These are phyloP conservation scores for Hypanus sabinus DNA, from an alignment of 2,113 vertebrate genomes.

Conservation along the genomic window DNA sequence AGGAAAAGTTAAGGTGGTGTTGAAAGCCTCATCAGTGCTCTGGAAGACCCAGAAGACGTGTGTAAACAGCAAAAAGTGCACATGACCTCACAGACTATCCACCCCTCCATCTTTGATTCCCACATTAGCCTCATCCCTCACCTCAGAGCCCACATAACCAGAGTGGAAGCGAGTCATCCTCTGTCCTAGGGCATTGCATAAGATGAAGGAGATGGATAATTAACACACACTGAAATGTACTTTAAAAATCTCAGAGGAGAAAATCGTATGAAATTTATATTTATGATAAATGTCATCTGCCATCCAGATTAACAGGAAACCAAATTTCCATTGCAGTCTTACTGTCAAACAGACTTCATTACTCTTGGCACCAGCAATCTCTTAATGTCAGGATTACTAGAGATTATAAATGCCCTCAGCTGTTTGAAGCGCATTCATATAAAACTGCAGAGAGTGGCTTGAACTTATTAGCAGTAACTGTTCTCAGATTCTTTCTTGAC, in stretches of 20 bases:
- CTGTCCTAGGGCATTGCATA: too few species aligned
- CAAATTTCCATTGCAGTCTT: not conserved
- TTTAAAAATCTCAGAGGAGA: not conserved
- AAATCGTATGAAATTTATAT: conserved; percentile 6
- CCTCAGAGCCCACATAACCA: too few species aligned
- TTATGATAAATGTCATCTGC: conserved; percentile 34
- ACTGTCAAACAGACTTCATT: conserved; percentile 16
- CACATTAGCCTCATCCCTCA: too few species aligned
- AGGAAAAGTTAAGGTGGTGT: too few species aligned
- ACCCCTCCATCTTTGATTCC: too few species aligned
- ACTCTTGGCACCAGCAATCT: not conserved
- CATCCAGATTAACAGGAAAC: not conserved
- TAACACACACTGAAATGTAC: too few species aligned
- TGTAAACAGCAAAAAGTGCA: too few species aligned
- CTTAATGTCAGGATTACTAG: conserved; percentile 4
- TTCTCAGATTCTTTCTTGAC: not conserved
- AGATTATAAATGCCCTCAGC: conserved; percentile 9
- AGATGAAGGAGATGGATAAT: too few species aligned
- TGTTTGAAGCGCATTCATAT: not conserved
- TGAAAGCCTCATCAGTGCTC: too few species aligned
- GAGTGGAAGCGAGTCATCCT: too few species aligned
- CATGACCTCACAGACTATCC: too few species aligned
- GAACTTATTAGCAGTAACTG: not conserved
- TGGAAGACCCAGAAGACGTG: too few species aligned
- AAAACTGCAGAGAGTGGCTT: not conserved